Conservation (phyloP, 2,888 invertebrate species). For the Choristoneura rosaceana region DNA sequence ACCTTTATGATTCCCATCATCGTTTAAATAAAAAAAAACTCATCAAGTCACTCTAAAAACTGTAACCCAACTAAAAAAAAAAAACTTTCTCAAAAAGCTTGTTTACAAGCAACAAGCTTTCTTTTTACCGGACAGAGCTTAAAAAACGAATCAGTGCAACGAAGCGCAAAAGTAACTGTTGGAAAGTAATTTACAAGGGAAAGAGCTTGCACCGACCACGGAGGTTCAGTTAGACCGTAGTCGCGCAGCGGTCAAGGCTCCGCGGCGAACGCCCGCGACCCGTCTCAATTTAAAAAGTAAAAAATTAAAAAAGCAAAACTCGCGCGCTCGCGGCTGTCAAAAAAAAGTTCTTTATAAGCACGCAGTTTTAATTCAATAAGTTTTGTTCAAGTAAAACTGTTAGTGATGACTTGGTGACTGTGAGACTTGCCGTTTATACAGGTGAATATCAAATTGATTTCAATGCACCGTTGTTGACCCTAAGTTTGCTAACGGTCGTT, state of each 20-base stretch:
- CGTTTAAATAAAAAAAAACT: neutral
- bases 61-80: neutral
- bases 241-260: constrained; percentile 81
- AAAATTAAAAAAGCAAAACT: constrained; percentile 65
- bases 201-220: constrained; percentile 63
- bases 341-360: constrained; percentile 54
- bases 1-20: too few species aligned
- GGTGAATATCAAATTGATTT: constrained; percentile 76
- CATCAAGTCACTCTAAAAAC: neutral
- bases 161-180: constrained; percentile 82
- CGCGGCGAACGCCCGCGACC: constrained; percentile 63
- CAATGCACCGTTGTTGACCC: constrained; percentile 48
- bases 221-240: constrained; percentile 75
- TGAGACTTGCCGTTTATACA: constrained; percentile 76
- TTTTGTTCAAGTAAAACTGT: constrained; percentile 69
- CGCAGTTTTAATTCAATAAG: constrained; percentile 5
- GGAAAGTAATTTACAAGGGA: constrained; percentile 80
- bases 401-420: constrained; percentile 82
- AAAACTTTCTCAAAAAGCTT: constrained; percentile 43
- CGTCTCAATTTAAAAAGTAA: constrained; percentile 54
- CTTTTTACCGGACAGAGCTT: constrained; percentile 21
- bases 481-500: constrained; percentile 41
- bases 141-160: constrained; percentile 72
- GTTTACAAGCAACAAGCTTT: constrained; percentile 39
- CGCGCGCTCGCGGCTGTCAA: constrained; percentile 77